Evolutionary conservation across 1,140 invertebrate genomes (phyloP), one percentile per base, ranked within the genome.

Genomic region (Gryllus bimaculatus): DNA sequence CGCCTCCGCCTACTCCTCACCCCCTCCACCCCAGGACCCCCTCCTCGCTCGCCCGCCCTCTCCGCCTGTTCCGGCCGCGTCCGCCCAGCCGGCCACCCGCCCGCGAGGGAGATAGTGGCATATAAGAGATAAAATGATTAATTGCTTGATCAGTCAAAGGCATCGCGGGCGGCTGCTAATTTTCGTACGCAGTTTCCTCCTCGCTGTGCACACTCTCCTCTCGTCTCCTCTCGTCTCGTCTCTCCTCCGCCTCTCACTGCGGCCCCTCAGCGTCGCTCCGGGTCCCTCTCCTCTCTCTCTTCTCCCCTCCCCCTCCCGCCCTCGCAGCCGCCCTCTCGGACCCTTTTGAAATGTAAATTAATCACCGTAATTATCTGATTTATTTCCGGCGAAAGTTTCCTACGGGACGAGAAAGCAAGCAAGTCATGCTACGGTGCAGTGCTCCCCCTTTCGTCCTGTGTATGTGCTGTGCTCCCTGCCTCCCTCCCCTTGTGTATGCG

Each of bases 321-420:
- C 18, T 7, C 76, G n/a, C 48, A 39, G n/a, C n/a, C 47, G 8
- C n/a, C 75, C 39, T 15, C 76, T 47, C 76, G 8, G n/a, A n/a
- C 74, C 76, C 78, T 73, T 78, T 78, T 78, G 78, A 78, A 73
- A 79, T 77, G 79, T 48, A 76, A 79, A 79, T 79, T 79, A 79
- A 79, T 79, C 79, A 79, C 79, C 79, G 47, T 79, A 76, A 79
- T 79, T 79, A 79, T 79, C 79, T 77, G 79, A 79, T 79, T 79
- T 79, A 79, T 79, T 75, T 79, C 47, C 74, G 74, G 54, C 13
- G 74, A 79, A 79, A 77, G 78, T 78, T 78, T 74, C 26, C 39
- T 15, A 74, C 47, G 47, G 21, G 78, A 74, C 13, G 66, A 26
- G 49, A 20, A 78, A 49, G 49, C 21, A 74, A 66, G 47, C 78